Percentiles rank a stretch among this genome's conserved stretches.
These are phyloP conservation scores for Plumapathes pennacea DNA, from an alignment of 92 coral and sea anemone species.

Conservation along the genomic window DNA sequence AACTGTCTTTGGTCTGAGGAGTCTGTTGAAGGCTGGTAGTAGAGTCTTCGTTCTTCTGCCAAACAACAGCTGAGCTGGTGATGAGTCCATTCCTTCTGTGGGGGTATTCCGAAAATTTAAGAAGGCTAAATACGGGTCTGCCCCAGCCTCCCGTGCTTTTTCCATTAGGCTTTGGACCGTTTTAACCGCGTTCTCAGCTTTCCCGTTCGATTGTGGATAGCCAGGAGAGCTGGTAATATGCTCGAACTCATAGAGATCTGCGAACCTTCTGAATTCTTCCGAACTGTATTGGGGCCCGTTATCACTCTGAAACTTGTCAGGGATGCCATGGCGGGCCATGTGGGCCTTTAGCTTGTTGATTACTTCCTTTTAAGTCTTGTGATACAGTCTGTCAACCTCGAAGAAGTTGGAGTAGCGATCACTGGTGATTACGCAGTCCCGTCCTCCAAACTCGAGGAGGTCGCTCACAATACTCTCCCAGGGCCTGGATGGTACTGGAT, in stretches of 20 bases:
- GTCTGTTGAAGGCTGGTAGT: slow-evolving; percentile 6
- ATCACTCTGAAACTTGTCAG: slow-evolving; percentile 13
- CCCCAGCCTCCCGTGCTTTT: slow-evolving; percentile 4
- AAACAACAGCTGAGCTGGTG: slow-evolving; percentile 6
- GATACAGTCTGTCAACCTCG: background rate
- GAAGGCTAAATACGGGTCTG: slow-evolving; percentile 10
- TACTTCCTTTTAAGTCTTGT: slow-evolving; percentile 6
- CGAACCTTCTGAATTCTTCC: background rate
- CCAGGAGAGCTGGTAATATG: slow-evolving; percentile 2
- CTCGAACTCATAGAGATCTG: background rate
- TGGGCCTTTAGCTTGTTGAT: slow-evolving; percentile 10
- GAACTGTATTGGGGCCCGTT: slow-evolving; percentile 12
- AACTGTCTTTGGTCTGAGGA: slow-evolving; percentile 1
- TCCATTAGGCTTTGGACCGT: slow-evolving; percentile 13
- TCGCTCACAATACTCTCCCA: slow-evolving; percentile 36
- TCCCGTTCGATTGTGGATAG: slow-evolving; percentile 8
- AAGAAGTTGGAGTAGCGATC: slow-evolving; percentile 4
- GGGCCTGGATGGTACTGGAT: slow-evolving; percentile 26
- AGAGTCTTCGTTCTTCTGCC: background rate
- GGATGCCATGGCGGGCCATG: slow-evolving; percentile 15
- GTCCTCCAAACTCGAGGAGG: background rate
- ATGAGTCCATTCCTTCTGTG: slow-evolving; percentile 1
- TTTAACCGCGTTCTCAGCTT: slow-evolving; percentile 10
- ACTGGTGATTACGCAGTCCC: slow-evolving; percentile 6
- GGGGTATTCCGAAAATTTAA: slow-evolving; percentile 5